A percentile compares a stretch with the other conserved stretches of the same genome.
Evolutionary conservation across 2,888 invertebrate genomes (phyloP).

Genomic region (Lepidocyrtoides sp.): DNA sequence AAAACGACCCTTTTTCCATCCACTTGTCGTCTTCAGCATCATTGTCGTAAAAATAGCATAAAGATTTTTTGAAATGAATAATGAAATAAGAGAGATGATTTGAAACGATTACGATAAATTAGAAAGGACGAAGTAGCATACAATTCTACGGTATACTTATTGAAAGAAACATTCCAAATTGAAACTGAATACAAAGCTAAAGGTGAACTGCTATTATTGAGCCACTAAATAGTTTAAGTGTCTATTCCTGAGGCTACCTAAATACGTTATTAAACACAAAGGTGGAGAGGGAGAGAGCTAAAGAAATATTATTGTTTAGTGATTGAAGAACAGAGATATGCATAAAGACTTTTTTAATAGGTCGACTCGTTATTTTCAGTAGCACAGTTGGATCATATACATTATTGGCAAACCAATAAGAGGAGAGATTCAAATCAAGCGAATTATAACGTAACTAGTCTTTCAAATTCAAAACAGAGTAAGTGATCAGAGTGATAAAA

Average conservation of each 20-base stretch:
- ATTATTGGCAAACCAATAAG: conserved; percentile 25
- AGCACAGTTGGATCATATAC: neutral
- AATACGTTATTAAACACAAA: conserved; percentile 45
- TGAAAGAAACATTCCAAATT: conserved; percentile 6
- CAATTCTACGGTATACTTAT: neutral
- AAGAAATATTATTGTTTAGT: neutral
- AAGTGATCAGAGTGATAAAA: conserved; percentile 77
- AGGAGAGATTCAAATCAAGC: conserved; percentile 23
- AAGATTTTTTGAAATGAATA: neutral
- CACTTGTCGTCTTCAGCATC: conserved; percentile 1
- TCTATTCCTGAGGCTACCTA: neutral
- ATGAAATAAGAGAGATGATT: conserved; percentile 58
- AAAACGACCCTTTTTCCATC: neutral
- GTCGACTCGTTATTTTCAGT: neutral
- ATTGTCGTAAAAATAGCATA: neutral
- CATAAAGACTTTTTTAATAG: neutral
- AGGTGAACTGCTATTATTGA: conserved; percentile 28
- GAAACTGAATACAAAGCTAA: neutral
- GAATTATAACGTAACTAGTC: conserved; percentile 56
- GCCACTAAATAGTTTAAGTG: neutral
- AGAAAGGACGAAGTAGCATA: conserved; percentile 49
- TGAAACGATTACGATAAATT: conserved; percentile 71
- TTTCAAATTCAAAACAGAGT: conserved; percentile 54
- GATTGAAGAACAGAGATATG: neutral
- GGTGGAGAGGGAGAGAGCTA: conserved; percentile 58